Base-by-base conservation (phyloP, 2,113 vertebrate genomes). In the Seriola quinqueradiata region DNA sequence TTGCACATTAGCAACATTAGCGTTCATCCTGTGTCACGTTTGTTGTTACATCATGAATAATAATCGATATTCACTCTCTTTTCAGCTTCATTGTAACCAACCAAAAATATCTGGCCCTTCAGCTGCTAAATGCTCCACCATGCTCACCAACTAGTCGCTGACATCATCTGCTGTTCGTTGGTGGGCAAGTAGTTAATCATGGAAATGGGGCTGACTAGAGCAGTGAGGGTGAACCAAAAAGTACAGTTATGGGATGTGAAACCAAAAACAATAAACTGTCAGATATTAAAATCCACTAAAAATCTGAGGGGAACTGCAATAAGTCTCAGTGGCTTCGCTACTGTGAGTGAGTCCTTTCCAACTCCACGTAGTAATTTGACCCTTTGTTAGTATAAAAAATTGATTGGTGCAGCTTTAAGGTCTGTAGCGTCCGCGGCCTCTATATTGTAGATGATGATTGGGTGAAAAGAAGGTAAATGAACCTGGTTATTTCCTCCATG, bases 361-460 rank as follows among this genome's bases (percentile, higher is more conserved):
- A 34, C 68, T 32, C 17, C 57, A 61, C 14, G 8, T 8, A 21
- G 13, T 42, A 32, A 71, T 34, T 28, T 68, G 21, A 74, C n/a
- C 8, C 50, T 9, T 19, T 46, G 28, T 13, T 32, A 9, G 38
- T 28, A 64, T 36, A 36, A 65, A 68, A 68, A 55, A 68, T 11
- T 8, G 19, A 69, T 46, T 58, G 63, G 34, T 70, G 42, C 50
- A 58, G 32, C 17, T 64, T 70, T 75, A 79, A 64, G 21, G 21
- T 57, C 14, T 44, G 23, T 2, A 23, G 0, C 44, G 13, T 44
- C 3, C 12, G 5, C 34, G 17, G 32, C 25, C 17, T 34, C 55
- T n/a, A 19, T 50, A 42, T 11, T 9, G 40, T 42, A 9, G 58
- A 73, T 36, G 54, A 36, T 72, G 21, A 54, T 12, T 74, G 58